Conservation (phyloP, 2,888 invertebrate species). For the Tortrix viridana region DNA sequence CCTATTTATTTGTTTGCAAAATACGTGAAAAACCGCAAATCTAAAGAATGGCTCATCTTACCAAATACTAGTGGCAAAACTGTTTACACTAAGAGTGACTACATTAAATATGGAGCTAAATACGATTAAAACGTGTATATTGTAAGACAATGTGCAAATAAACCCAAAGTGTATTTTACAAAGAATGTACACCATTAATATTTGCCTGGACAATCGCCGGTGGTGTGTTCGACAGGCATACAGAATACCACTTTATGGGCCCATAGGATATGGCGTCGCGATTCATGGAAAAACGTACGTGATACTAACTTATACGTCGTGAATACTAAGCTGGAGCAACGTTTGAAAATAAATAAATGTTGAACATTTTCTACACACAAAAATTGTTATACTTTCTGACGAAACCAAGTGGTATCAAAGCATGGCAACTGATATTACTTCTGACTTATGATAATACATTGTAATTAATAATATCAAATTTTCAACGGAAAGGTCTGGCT, state of each 20-base stretch:
- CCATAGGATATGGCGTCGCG: conserved; percentile 32
- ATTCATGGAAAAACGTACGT: conserved; percentile 46
- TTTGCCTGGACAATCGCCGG: conserved; percentile 32
- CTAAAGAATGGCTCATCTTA: neutral
- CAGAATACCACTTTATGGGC: conserved; percentile 46
- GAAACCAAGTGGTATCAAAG: too few species aligned
- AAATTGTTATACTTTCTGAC: neutral
- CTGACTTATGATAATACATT: too few species aligned
- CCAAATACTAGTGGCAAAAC: too few species aligned
- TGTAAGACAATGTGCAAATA: conserved; percentile 22
- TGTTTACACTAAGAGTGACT: neutral
- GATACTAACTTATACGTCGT: conserved; percentile 40
- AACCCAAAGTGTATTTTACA: conserved; percentile 25
- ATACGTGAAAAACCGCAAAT: too few species aligned
- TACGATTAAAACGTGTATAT: conserved; percentile 14
- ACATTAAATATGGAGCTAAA: neutral
- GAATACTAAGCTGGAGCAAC: conserved; percentile 45
- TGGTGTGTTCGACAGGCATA: conserved; percentile 44
- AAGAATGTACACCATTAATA: conserved; percentile 32
- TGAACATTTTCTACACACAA: neutral
- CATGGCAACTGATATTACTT: too few species aligned
- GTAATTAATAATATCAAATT: too few species aligned
- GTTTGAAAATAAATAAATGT: conserved; percentile 36
- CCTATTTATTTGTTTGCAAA: too few species aligned
- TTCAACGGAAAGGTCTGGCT: too few species aligned